Conservation (phyloP, 1,140 invertebrate genomes). For the Heliconius melpomene region DNA sequence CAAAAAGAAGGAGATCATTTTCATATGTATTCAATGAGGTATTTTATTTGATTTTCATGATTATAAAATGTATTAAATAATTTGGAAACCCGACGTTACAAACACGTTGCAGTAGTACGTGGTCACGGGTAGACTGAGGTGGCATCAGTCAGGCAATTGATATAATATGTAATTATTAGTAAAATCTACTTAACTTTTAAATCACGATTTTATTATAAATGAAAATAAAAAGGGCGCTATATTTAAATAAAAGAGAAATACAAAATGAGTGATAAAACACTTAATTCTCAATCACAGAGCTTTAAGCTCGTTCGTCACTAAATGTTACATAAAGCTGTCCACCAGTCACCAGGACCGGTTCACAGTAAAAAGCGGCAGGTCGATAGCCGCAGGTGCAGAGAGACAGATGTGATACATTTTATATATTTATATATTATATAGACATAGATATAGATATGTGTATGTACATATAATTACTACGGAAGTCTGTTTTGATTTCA, state of each 20-base stretch:
- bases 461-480: slow-evolving; percentile 20
- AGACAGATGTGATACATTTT: slow-evolving; percentile 49
- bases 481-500: slow-evolving; percentile 37
- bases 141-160: too few relatives aligned
- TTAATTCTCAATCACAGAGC: not conserved
- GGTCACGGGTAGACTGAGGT: too few relatives aligned
- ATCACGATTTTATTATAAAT: not conserved
- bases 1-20: too few relatives aligned
- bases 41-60: too few relatives aligned
- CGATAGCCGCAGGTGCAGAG: slow-evolving; percentile 62
- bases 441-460: not conserved
- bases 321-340: slow-evolving; percentile 36
- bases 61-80: too few relatives aligned
- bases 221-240: not conserved
- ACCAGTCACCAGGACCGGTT: slow-evolving; percentile 52
- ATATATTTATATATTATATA: slow-evolving; percentile 34
- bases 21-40: too few relatives aligned
- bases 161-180: too few relatives aligned
- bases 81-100: too few relatives aligned
- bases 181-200: too few relatives aligned
- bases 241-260: not conserved
- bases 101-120: too few relatives aligned
- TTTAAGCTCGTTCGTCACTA: not conserved
- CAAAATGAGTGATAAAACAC: too few relatives aligned
- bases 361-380: slow-evolving; percentile 62